Conservation (phyloP, 2,113 vertebrate genomes). For the Thalassarche chlororhynchos region DNA sequence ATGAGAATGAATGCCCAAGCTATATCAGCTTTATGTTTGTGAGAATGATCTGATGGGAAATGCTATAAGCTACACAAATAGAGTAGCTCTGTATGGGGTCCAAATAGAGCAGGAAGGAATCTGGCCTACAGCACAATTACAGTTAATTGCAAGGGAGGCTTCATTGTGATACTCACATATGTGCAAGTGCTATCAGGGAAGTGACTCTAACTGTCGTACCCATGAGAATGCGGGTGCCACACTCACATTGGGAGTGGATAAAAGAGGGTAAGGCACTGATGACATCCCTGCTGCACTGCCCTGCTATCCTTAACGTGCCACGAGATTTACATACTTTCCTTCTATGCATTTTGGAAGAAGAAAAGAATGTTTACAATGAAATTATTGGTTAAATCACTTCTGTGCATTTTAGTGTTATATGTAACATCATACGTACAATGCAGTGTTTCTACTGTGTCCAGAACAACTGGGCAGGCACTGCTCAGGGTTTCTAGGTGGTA, state of each 20-base stretch:
- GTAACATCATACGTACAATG: background rate
- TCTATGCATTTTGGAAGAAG: background rate
- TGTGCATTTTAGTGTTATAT: background rate
- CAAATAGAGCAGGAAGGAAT: constrained; percentile 55
- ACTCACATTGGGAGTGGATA: background rate
- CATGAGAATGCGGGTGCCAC: accelerated
- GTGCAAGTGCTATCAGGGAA: background rate
- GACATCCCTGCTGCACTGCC: background rate
- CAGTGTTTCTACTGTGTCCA: background rate
- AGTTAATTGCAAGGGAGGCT: constrained; percentile 49
- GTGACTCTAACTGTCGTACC: background rate
- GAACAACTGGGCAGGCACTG: background rate
- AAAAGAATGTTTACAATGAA: background rate
- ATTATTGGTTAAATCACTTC: background rate
- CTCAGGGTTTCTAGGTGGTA: background rate
- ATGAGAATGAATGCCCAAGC: constrained; percentile 22
- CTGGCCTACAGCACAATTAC: constrained; percentile 51
- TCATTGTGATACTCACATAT: background rate
- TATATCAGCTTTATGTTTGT: constrained; percentile 42
- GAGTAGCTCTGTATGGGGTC: constrained; percentile 51
- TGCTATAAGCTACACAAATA: constrained; percentile 14
- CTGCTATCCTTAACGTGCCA: background rate
- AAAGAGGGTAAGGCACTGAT: background rate
- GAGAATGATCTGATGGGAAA: constrained; percentile 54
- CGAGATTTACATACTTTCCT: background rate